Base-by-base conservation (phyloP, 92 coral and sea anemone species). In the Palythoa caribaeorum region DNA sequence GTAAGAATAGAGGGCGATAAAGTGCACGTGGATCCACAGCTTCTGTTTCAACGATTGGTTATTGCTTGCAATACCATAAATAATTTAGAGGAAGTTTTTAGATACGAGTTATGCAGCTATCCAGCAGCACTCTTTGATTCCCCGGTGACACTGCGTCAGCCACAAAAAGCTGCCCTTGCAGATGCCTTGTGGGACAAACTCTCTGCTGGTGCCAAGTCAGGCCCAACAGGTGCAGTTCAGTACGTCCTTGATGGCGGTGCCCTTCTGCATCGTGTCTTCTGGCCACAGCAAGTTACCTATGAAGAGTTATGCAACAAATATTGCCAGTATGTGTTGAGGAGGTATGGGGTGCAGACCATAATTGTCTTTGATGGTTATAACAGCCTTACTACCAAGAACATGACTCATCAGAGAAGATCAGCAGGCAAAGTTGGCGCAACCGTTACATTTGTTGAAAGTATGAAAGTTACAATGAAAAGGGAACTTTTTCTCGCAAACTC, bases 321-420 rank as follows among this genome's bases (percentile, higher is more conserved):
- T n/a, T n/a, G n/a, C n/a, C n/a, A 16, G 71, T 63, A 47, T 76
- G 80, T 76, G 14, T 19, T 10, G 11, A 80, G 37, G 71, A 81
- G n/a, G n/a, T n/a, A n/a, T n/a, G n/a, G n/a, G n/a, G n/a, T n/a
- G n/a, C n/a, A n/a, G 59, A 53, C 57, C 12, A 74, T 74, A 66
- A 60, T 55, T n/a, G 90, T 88, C 10, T 83, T 83, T 83, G 92
- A 90, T 85, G 89, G 92, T 47, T 85, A 90, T 39, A 84, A 85
- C 1, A 70, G 59, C 75, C 48, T 47, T 35, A 28, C 73, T 47
- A 50, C 88, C 37, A 92, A 87, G 65, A 53, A 14, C 59, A 53
- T 53, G 59, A 14, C 59, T 53, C 59, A 53, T 53, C 59, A 53
- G 59, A 53, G 13, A 53, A 53, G 59, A 53, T 53, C 13, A 53